Percentiles rank a stretch among this genome's conserved stretches.
These are phyloP conservation scores for Antennarius maculatus DNA, from an alignment of 2,797 vertebrate genomes.

Conservation along the genomic window DNA sequence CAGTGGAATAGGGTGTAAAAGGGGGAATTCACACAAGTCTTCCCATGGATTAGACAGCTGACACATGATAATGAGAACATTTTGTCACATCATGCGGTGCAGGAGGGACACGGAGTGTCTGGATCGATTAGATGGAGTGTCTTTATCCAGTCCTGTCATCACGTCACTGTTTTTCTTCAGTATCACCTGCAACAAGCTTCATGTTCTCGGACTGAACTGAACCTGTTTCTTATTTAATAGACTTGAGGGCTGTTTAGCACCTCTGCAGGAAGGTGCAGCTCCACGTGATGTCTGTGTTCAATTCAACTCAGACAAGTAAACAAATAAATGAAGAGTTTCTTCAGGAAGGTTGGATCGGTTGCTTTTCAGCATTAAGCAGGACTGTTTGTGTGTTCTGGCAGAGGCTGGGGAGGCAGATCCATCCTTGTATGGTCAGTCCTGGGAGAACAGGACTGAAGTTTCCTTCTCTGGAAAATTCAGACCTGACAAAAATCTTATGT, in stretches of 20 bases:
- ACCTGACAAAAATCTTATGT: not conserved
- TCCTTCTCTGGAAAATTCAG: conserved; percentile 61
- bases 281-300: not conserved
- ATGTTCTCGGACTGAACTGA: not conserved
- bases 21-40: conserved; percentile 37
- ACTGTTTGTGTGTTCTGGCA: conserved; percentile 19
- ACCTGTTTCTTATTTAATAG: no score
- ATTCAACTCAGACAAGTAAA: not conserved
- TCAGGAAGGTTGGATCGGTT: conserved; percentile 7
- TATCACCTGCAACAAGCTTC: not conserved
- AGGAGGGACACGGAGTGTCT: not conserved
- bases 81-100: no score
- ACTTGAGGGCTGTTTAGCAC: no score
- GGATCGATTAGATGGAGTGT: not conserved
- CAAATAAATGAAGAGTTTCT: not conserved
- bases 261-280: not conserved
- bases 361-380: conserved; percentile 1
- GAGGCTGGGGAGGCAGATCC: conserved; percentile 21
- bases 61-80: not conserved
- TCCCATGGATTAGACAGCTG: not conserved
- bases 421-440: conserved; percentile 76
- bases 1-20: not conserved
- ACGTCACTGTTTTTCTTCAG: not conserved
- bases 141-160: no score
- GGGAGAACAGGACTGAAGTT: conserved; percentile 31